Base-by-base conservation (phyloP, 1,140 invertebrate genomes). In the Diabrotica virgifera region DNA sequence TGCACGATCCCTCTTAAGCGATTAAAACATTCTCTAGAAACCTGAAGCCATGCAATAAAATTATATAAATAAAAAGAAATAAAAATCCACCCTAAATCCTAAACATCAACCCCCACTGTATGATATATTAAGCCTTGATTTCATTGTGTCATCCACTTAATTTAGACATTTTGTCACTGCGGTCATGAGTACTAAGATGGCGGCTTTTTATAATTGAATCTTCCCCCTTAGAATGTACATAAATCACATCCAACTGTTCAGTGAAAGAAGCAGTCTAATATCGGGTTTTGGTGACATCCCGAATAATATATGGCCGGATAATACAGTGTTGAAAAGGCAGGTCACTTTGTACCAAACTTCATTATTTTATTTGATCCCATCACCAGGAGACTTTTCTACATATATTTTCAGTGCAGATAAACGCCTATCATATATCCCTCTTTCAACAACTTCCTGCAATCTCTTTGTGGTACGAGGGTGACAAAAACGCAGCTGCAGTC, bases 311-410 rank as follows among this genome's bases (percentile, higher is more conserved):
- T 69, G 73, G 74, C 75, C 77, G 77, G 76, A 78, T 78, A 78
- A 78, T 78, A 67, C 73, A 73, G 72, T 77, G 76, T 76, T 76
- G 76, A 78, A 78, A 78, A 78, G 76, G 76, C 76, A 77, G 76
- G 76, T 77, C 76, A 77, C 74, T 77, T 75, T 77, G 73, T 77
- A 75, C 74, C 70, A 75, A 75, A 77, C 72, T 78, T 78, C 76
- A 78, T 78, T 78, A 78, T 76, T 75, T 74, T 76, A 78, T 75
- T 75, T 72, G 73, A 74, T 76, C 74, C 74, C 59, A 64, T 72
- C 71, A 69, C 51, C 64, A 63, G 14, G 46, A 54, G 35, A 36
- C 53, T 14, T 69, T 55, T 36, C 68, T 67, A 12, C 12, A 35
- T 62, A n/a, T 40, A 52, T 52, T 69, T 69, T 12, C 67, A 69